Percentiles rank a stretch among this genome's conserved stretches.
Evolutionary conservation across 35 echinoderm and acorn worm genomes (phyloP).

Genomic region (Ophiothrix spiculata): DNA sequence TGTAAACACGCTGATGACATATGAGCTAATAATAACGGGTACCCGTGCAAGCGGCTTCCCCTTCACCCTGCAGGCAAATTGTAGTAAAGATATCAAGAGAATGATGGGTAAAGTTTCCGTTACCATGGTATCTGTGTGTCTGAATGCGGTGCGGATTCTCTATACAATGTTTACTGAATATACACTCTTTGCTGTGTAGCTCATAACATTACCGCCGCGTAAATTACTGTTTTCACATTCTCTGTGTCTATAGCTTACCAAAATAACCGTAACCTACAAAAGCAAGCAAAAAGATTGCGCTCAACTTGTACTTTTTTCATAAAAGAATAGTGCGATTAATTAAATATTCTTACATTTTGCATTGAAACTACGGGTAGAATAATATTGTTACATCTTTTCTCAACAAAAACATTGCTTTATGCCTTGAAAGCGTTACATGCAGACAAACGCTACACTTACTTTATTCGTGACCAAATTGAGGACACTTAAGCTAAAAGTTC

Average conservation of each 20-base stretch:
- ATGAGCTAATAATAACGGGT: constrained; percentile 3
- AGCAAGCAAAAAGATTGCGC: neutral
- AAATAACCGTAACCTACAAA: neutral
- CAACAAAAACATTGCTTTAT: neutral
- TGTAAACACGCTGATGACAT: neutral
- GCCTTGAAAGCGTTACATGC: neutral
- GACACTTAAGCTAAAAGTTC: neutral
- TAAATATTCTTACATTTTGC: neutral
- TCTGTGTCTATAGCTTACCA: neutral
- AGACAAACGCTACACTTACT: neutral
- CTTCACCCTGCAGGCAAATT: neutral
- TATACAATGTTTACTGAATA: constrained; percentile 11
- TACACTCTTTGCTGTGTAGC: neutral
- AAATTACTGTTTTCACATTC: neutral
- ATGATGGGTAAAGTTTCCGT: neutral
- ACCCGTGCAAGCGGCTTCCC: neutral
- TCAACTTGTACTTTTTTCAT: neutral
- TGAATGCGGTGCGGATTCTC: neutral
- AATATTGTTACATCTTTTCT: neutral
- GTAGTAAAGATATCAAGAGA: constrained; percentile 12
- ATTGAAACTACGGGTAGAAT: neutral
- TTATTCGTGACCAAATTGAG: constrained; percentile 9
- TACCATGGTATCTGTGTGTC: neutral
- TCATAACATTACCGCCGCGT: constrained; percentile 4
- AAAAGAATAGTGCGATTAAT: neutral